A percentile compares a stretch with the other conserved stretches of the same genome.
These are phyloP conservation scores for Phoeniculus purpureus DNA, from an alignment of 2,797 vertebrate species.

Conservation along the genomic window DNA sequence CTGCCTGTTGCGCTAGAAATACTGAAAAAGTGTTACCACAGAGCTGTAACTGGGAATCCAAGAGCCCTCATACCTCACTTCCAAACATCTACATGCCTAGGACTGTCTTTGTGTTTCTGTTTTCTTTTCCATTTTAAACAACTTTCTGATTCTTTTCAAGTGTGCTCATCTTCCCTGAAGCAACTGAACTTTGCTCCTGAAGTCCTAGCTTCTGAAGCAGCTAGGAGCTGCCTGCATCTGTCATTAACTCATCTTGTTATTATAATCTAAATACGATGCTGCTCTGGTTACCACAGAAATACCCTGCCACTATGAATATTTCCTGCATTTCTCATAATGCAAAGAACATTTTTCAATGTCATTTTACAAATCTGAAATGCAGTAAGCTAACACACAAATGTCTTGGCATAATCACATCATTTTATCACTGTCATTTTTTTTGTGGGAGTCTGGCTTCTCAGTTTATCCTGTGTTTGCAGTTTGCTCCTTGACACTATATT, in stretches of 20 bases:
- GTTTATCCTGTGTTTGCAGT: background rate
- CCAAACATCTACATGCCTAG: background rate
- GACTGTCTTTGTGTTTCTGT: background rate
- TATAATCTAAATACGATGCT: background rate
- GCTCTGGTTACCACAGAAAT: conserved; percentile 31
- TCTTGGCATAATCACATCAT: background rate
- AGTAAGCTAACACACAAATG: background rate
- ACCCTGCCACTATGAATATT: background rate
- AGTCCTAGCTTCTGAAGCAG: too few relatives aligned
- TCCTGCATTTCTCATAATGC: background rate
- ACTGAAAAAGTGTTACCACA: background rate
- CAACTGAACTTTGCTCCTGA: too few relatives aligned
- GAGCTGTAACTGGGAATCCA: background rate
- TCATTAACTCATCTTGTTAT: background rate
- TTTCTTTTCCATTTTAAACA: background rate
- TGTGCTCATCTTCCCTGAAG: background rate
- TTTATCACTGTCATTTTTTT: background rate
- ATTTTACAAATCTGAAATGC: background rate
- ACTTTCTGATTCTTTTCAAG: background rate
- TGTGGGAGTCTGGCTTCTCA: background rate
- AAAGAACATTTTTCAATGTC: background rate
- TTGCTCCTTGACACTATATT: background rate
- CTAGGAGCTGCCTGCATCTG: too few relatives aligned
- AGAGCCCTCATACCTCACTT: background rate
- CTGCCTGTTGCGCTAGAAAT: background rate